These are phyloP conservation scores for Arothron firmamentum DNA, from an alignment of 2,113 vertebrate genomes.

Conservation along the genomic window DNA sequence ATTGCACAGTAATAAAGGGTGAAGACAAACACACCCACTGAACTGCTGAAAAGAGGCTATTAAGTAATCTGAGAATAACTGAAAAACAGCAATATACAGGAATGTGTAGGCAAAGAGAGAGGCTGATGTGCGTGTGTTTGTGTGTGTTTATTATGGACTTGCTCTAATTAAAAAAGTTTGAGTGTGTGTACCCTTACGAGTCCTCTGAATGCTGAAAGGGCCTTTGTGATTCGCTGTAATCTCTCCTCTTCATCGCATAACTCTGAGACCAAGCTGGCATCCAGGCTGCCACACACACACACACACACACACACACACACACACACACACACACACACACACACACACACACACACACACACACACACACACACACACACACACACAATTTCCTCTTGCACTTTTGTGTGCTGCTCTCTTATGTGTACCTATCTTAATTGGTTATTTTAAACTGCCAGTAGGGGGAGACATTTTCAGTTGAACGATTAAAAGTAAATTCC, in stretches of 20 bases:
- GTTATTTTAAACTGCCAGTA: no score
- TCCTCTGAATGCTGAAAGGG: constrained; percentile 64
- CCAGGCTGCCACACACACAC: constrained; percentile 36
- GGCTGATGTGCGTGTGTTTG: constrained; percentile 10
- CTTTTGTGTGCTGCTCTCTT: constrained; percentile 3
- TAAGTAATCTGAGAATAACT: constrained; percentile 26
- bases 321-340: no score
- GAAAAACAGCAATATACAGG: constrained; percentile 35
- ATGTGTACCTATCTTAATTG: no score
- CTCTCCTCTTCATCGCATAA: constrained; percentile 66
- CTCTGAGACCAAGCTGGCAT: constrained; percentile 55
- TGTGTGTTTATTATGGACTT: constrained; percentile 25
- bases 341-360: constrained; percentile 24
- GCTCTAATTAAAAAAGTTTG: constrained; percentile 60
- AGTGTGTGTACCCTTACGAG: constrained; percentile 56
- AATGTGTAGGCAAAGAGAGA: constrained; percentile 25
- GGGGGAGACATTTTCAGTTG: no score
- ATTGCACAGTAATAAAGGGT: constrained; percentile 37
- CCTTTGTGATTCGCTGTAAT: constrained; percentile 70
- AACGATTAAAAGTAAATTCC: no score
- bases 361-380: constrained; percentile 4
- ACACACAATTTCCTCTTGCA: constrained; percentile 4
- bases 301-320: constrained; percentile 14
- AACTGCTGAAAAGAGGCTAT: constrained; percentile 22
- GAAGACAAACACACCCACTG: constrained; percentile 32